These are phyloP conservation scores for Sabatieria punctata DNA, from an alignment of 2,888 invertebrate genomes.

Conservation along the genomic window DNA sequence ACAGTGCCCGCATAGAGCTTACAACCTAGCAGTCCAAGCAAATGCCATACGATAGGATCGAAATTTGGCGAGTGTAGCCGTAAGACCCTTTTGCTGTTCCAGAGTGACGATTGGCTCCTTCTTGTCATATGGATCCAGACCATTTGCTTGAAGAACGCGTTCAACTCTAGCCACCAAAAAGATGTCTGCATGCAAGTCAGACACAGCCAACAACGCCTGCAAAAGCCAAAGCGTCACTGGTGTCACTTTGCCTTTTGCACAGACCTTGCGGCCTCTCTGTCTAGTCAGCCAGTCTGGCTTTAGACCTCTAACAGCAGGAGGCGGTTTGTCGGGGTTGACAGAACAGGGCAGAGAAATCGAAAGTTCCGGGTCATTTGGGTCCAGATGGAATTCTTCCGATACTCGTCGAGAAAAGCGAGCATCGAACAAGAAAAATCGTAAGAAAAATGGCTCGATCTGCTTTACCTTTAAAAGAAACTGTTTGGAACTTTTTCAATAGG, in stretches of 20 bases:
- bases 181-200: conserved; percentile 71
- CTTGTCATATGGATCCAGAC: conserved; percentile 67
- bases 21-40: conserved; percentile 65
- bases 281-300: too few relatives aligned
- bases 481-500: too few relatives aligned
- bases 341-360: too few relatives aligned
- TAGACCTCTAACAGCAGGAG: too few relatives aligned
- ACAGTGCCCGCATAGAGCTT: too few relatives aligned
- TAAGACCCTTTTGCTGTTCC: conserved; percentile 1
- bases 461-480: too few relatives aligned
- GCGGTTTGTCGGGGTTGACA: too few relatives aligned
- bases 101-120: conserved; percentile 29
- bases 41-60: conserved; percentile 81
- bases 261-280: too few relatives aligned
- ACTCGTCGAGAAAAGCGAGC: conserved; percentile 66
- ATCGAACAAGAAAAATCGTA: conserved; percentile 73
- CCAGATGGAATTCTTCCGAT: conserved; percentile 80
- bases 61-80: conserved; percentile 39
- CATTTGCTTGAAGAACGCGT: conserved; percentile 72
- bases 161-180: conserved; percentile 81
- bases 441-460: conserved; percentile 77
- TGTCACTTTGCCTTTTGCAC: too few relatives aligned
- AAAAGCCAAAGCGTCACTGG: too few relatives aligned
- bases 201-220: conserved; percentile 70
- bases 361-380: too few relatives aligned